Evolutionary conservation across 2,797 vertebrate genomes (phyloP), one percentile per base, ranked within the genome.

Genomic region (Poecilia picta): DNA sequence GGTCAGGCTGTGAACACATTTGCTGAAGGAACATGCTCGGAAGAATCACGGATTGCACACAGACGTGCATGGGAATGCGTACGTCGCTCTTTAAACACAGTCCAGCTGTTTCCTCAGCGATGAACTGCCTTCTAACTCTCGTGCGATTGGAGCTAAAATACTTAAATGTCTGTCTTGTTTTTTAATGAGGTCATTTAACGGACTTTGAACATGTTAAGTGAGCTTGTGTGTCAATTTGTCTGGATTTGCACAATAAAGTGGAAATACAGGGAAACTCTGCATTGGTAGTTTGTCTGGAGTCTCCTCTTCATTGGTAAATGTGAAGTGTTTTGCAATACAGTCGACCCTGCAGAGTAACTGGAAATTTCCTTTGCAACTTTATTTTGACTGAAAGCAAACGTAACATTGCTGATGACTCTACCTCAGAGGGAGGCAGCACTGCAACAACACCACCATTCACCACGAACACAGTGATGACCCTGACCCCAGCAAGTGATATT

Each of bases 1-100:
- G 88, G 87, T 91, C 89, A 89, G 57, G 66, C 79, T 90, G 77
- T 78, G 81, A 84, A 84, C 68, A 78, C 53, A 77, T 85, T 77
- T 13, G 73, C 77, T 80, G n/a, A 64, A 43, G 78, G 77, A 84
- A 74, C 83, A 81, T 77, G 41, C 73, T 82, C 74, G 43, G 82
- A 75, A 83, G 72, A 84, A 80, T 85, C 62, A 11, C 71, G 72
- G 73, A 82, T 80, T 47, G 72, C 70, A 53, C 64, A 28, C 79
- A 73, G 39, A 75, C 66, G 74, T 36, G 78, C 51, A 80, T 70
- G 78, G 39, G 80, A 66, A 49, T 36, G 8, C 59, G 45, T 66
- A 73, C 28, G 15, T 74, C 53, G 47, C 51, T 75, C 74, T 45
- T 53, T 41, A 72, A 82, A 81, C 81, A 80, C 83, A 68, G 46